Evolutionary conservation across 2,888 invertebrate species (phyloP), one percentile per base, ranked within the genome.

Genomic region (Diarsia brunnea): DNA sequence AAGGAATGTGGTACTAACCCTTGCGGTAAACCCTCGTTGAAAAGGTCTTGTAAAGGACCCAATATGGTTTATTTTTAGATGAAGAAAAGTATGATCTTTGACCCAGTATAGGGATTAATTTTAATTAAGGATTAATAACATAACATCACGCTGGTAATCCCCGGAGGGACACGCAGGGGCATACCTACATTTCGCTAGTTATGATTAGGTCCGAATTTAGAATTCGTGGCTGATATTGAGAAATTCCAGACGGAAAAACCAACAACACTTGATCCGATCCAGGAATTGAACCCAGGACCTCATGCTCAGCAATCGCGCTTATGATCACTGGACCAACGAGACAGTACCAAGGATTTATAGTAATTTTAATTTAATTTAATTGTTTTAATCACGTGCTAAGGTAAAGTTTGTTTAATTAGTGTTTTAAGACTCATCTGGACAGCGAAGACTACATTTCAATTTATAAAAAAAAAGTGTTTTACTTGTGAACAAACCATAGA

Each of bases 21-120:
- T 79, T 68, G 67, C n/a, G 67, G 51, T 58, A 10, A n/a, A 71
- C 49, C 61, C 51, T 78, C 69, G 65, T 78, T 63, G 21, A 64
- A 78, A 79, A 58, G 79, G 73, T 63, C 67, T 64, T 21, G 2
- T 14, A 43, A 16, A n/a, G 45, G 66, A 49, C 16, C 27, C 43
- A 8, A 45, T 45, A 24, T 14, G 49, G 43, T 63, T 72, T 73
- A 58, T 60, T 71, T 60, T 78, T 53, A 47, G 60, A 60, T 47
- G 11, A 61, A 61, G 19, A n/a, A 45, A 45, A 51, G 14, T 19
- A 10, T 69, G 58, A 19, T 51, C 21, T 7, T 2, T 77, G 38
- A 43, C 24, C 45, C 8, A 27, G n/a, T 49, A 63, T 2, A 5
- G 19, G 16, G 0, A 27, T 55, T n/a, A 4, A n/a, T 58, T 55